Conservation (phyloP, 2,888 invertebrate species). For the Erynnis tages region DNA sequence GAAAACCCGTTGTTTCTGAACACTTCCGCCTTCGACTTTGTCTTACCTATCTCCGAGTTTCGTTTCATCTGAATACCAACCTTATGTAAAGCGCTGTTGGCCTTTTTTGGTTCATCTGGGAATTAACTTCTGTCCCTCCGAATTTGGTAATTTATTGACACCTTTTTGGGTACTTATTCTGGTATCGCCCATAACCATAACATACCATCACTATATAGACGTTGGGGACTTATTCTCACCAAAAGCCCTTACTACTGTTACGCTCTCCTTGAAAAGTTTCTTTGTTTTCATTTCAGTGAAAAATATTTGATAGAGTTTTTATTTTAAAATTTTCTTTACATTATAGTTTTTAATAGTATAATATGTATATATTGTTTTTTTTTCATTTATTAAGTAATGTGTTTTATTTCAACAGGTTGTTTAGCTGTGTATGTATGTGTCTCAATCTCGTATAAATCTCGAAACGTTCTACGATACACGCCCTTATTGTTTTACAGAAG, state of each 20-base stretch:
- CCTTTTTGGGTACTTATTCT: conserved; percentile 76
- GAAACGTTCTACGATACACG: too few species aligned
- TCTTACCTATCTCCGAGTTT: conserved; percentile 35
- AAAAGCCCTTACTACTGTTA: background rate
- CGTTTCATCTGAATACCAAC: conserved; percentile 28
- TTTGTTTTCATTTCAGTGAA: too few species aligned
- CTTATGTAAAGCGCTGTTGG: conserved; percentile 18
- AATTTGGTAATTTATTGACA: conserved; percentile 62
- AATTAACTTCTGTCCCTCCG: conserved; percentile 42
- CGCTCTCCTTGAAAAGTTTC: background rate
- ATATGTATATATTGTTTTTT: too few species aligned
- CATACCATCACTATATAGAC: conserved; percentile 43
- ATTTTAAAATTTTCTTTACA: too few species aligned
- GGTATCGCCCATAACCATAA: conserved; percentile 48
- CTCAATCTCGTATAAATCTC: too few species aligned
- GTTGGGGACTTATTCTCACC: conserved; percentile 43
- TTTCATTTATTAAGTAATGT: too few species aligned
- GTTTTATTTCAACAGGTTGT: too few species aligned
- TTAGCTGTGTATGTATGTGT: too few species aligned
- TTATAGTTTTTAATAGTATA: too few species aligned
- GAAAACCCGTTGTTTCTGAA: conserved; percentile 75
- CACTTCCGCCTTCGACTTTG: conserved; percentile 29
- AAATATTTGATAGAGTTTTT: too few species aligned
- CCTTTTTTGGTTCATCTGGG: conserved; percentile 10
- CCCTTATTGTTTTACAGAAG: too few species aligned